phyloP scores from a whole-genome alignment of 2,888 invertebrate species.

The Aquatica leii region DNA sequence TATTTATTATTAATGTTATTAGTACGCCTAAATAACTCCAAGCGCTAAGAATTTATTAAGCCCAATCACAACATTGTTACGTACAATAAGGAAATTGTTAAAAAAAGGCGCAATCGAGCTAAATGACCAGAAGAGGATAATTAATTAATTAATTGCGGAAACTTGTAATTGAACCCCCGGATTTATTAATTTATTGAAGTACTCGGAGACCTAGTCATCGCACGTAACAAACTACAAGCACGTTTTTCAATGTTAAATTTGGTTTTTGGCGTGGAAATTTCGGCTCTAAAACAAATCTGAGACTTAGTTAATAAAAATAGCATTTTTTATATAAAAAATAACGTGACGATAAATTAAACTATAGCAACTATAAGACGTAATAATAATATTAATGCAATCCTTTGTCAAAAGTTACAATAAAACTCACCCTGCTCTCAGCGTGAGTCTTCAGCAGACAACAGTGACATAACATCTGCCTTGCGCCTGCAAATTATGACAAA shows the following conservation, averaged over 20 bases:
- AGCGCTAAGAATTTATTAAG: too few relatives aligned
- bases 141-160: slow-evolving; percentile 10
- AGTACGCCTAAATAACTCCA: too few relatives aligned
- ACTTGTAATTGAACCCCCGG: background rate
- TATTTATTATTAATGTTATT: background rate
- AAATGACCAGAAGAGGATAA: background rate
- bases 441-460: slow-evolving; percentile 52
- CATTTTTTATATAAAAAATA: slow-evolving; percentile 22
- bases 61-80: too few relatives aligned
- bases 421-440: slow-evolving; percentile 53
- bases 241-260: too few relatives aligned
- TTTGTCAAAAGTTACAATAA: slow-evolving; percentile 52
- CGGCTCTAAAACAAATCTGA: too few relatives aligned
- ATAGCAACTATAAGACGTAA: slow-evolving; percentile 42
- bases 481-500: slow-evolving; percentile 56
- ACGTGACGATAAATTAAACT: slow-evolving; percentile 35
- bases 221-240: too few relatives aligned
- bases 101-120: slow-evolving; percentile 6
- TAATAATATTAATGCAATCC: slow-evolving; percentile 55
- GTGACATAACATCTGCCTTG: slow-evolving; percentile 58
- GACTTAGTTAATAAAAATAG: too few relatives aligned
- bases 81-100: slow-evolving; percentile 10
- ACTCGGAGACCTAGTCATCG: too few relatives aligned
- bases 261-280: too few relatives aligned
- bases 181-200: background rate